Evolutionary conservation across 2,888 invertebrate species (phyloP), one percentile per base, ranked within the genome.

Genomic region (Adineta ricciae): DNA sequence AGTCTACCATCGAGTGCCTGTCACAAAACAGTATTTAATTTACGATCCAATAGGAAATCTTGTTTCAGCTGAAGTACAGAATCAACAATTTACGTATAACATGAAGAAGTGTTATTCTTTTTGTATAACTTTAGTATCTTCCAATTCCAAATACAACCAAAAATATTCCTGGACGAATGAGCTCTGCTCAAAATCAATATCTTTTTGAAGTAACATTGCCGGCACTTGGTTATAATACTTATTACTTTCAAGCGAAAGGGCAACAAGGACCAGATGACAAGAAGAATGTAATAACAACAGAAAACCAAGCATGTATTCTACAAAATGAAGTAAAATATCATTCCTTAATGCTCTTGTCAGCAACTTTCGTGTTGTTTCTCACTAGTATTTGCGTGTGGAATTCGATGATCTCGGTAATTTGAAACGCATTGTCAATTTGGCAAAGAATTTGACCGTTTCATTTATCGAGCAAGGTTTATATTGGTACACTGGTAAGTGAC

Each of bases 1-100:
- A 78, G 24, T 78, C 41, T 19, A 78, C 41, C 41, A 21, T 78
- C 78, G 24, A 41, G 78, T 78, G n/a, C 78, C 78, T 1, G 78
- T 78, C 1, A 78, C 78, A 38, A 7, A 41, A 41, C 24, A 41
- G 41, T 78, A 78, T 41, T 78, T 41, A 78, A 78, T 78, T 78
- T n/a, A n/a, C 41, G 78, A 78, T 78, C 78, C 78, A 78, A 36
- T 41, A 41, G 78, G 78, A 78, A 78, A 78, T 78, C 38, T 78
- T 78, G n/a, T 78, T 78, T 7, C 41, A 78, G 78, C 78, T 19
- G 78, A 78, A n/a, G 78, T 78, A 41, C 4, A 78, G 3, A 19
- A 78, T 78, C 41, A 78, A 78, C 84, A 84, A 82, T 50, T 86
- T 21, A 83, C 84, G 36, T 49, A 38, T 73, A 73, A 73, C 19